These are phyloP conservation scores for Orchesella flavescens DNA, from an alignment of 2,888 invertebrate species.

Conservation along the genomic window DNA sequence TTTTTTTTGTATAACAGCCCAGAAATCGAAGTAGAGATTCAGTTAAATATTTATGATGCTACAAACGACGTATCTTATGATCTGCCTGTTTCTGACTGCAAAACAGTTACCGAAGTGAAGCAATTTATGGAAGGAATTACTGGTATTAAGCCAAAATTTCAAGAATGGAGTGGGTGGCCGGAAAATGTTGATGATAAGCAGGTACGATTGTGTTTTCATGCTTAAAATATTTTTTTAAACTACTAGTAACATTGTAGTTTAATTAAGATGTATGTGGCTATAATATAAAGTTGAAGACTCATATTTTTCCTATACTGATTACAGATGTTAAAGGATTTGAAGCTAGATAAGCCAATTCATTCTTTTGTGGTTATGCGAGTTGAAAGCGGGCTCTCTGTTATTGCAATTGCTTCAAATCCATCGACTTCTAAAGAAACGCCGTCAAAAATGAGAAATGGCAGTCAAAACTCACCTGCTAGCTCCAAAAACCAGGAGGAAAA, in stretches of 20 bases:
- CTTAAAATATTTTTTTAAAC: not conserved
- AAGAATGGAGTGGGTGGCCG: constrained; percentile 52
- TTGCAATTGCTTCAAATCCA: too few relatives aligned
- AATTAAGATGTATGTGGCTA: not conserved
- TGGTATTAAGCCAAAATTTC: constrained; percentile 11
- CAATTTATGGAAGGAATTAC: not conserved
- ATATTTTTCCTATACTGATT: not conserved
- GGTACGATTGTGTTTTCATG: constrained; percentile 3
- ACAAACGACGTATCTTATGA: constrained; percentile 19
- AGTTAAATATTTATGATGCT: constrained; percentile 16
- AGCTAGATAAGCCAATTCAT: constrained; percentile 40
- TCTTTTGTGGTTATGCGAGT: constrained; percentile 24
- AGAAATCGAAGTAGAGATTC: not conserved
- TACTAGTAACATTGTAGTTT: not conserved
- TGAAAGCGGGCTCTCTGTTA: too few relatives aligned
- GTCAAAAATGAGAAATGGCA: not conserved
- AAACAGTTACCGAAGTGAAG: constrained; percentile 17
- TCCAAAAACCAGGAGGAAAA: not conserved
- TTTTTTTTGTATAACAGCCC: too few relatives aligned
- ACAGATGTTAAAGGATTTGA: constrained; percentile 18
- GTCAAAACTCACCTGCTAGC: not conserved
- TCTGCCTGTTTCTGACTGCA: not conserved
- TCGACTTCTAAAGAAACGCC: not conserved
- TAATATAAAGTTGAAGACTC: not conserved
- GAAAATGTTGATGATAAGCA: not conserved